Evolutionary conservation across 2,888 invertebrate species (phyloP).

Genomic region (Vanessa cardui): DNA sequence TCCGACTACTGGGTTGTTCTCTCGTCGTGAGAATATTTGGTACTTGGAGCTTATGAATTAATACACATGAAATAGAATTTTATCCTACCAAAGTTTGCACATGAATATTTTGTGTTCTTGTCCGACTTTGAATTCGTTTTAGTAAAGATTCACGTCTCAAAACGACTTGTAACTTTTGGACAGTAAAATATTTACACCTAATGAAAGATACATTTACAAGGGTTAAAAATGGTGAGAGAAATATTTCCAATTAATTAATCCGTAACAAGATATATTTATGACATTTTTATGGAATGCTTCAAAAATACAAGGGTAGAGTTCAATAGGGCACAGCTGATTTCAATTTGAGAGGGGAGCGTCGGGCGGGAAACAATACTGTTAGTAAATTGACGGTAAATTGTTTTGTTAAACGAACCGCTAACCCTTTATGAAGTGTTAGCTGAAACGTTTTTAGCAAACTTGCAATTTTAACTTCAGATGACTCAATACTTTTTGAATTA

Average conservation of each 20-base stretch:
- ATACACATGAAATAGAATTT: too few relatives aligned
- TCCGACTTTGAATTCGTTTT: too few relatives aligned
- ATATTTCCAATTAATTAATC: conserved; percentile 8
- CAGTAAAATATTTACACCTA: too few relatives aligned
- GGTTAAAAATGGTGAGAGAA: neutral
- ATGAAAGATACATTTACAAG: neutral
- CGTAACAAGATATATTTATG: conserved; percentile 35
- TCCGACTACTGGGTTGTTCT: too few relatives aligned
- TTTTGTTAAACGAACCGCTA: conserved; percentile 60
- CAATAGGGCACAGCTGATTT: conserved; percentile 70
- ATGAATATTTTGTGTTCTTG: too few relatives aligned
- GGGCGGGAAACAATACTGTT: conserved; percentile 59
- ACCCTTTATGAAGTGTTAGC: conserved; percentile 49
- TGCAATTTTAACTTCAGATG: neutral
- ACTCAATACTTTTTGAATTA: neutral
- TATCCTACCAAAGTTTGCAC: too few relatives aligned
- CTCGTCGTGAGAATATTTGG: too few relatives aligned
- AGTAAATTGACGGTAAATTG: conserved; percentile 67
- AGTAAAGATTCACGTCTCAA: too few relatives aligned
- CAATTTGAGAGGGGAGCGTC: conserved; percentile 57
- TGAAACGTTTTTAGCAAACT: conserved; percentile 28
- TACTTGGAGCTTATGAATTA: too few relatives aligned
- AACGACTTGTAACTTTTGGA: too few relatives aligned
- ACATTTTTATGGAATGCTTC: conserved; percentile 35
- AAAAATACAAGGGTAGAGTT: conserved; percentile 46